Evolutionary conservation across 2,797 vertebrate species (phyloP).

Genomic region (Macroramphosus scolopax): DNA sequence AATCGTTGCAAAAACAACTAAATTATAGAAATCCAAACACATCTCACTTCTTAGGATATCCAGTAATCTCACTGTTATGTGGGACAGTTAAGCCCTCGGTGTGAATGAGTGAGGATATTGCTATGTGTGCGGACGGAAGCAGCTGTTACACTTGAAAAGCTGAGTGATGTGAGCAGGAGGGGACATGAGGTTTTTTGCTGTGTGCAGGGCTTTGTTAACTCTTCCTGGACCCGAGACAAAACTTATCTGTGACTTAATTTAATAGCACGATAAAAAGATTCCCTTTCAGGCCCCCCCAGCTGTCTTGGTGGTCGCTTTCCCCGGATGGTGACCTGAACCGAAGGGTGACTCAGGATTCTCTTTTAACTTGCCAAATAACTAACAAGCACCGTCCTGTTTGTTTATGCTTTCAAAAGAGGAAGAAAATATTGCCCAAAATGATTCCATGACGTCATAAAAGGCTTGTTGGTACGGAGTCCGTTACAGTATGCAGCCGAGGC

Average conservation of each 20-base stretch:
- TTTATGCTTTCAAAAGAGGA: conserved; percentile 34
- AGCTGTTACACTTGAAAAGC: conserved; percentile 74
- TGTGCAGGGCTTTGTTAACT: conserved; percentile 70
- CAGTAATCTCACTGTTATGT: conserved; percentile 58
- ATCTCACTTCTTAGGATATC: conserved; percentile 41
- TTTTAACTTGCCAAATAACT: conserved; percentile 29
- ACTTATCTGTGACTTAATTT: conserved; percentile 63
- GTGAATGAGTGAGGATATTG: conserved; percentile 68
- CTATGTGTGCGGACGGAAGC: conserved; percentile 70
- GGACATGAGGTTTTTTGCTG: conserved; percentile 66
- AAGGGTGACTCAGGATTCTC: conserved; percentile 35
- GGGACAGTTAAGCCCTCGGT: conserved; percentile 70
- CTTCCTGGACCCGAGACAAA: conserved; percentile 46
- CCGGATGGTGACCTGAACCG: conserved; percentile 37
- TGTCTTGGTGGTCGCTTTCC: conserved; percentile 68
- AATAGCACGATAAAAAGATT: conserved; percentile 69
- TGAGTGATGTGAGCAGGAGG: conserved; percentile 78
- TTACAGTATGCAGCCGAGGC: conserved; percentile 47
- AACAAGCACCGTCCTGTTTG: conserved; percentile 31
- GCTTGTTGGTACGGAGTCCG: conserved; percentile 20
- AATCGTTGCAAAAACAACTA: conserved; percentile 34
- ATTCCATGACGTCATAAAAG: conserved; percentile 36
- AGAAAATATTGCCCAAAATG: conserved; percentile 22
- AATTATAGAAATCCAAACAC: conserved; percentile 50
- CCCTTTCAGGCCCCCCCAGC: conserved; percentile 53